Percentiles rank a stretch among this genome's conserved stretches.
phyloP scores from a whole-genome alignment of 2,113 vertebrate genomes.

The Microtus oregoni region DNA sequence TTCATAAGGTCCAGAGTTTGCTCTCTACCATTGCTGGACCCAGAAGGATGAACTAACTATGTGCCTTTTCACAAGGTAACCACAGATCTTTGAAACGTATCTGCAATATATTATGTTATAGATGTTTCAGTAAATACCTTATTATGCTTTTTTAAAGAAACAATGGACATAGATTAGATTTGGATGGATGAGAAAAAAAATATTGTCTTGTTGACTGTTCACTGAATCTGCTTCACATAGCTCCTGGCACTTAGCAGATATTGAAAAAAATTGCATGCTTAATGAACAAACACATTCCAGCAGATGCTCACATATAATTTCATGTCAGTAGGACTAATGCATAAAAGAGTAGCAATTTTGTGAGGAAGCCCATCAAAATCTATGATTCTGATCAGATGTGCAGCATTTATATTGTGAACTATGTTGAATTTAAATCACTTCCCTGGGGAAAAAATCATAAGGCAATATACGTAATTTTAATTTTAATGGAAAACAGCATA shows the following conservation, averaged over 20 bases:
- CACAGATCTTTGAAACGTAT: background rate
- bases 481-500: background rate
- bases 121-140: background rate
- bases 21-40: no score
- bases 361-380: background rate
- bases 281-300: background rate
- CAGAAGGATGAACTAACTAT: background rate
- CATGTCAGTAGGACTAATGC: background rate
- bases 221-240: background rate
- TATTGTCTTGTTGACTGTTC: background rate
- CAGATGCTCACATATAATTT: background rate
- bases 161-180: background rate
- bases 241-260: background rate
- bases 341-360: background rate
- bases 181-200: background rate
- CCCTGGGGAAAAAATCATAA: background rate
- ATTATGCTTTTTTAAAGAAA: conserved; percentile 2
- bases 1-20: background rate
- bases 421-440: conserved; percentile 10
- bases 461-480: background rate
- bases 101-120: background rate
- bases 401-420: background rate
- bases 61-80: background rate
- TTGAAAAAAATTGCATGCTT: background rate
- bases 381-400: background rate